phyloP scores from a whole-genome alignment of 2,113 vertebrate species.

The Rattus norvegicus region GRCr8 NC_086030.1:51129501-51130000 shows the following conservation, averaged over 20 bases:
- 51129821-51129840: constrained; percentile 45
- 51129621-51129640: not conserved
- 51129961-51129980: constrained; percentile 69
- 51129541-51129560: not conserved
- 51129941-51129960: constrained; percentile 76
- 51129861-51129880: constrained; percentile 42
- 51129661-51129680: not conserved
- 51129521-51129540: not conserved
- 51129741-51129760: not conserved
- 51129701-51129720: not conserved
- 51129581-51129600: constrained; percentile 4
- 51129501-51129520: not conserved
- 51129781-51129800: not conserved
- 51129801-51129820: constrained; percentile 10
- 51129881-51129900: constrained; percentile 22
- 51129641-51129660: constrained; percentile 13
- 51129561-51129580: not conserved
- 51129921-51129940: constrained; percentile 61
- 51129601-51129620: not conserved
- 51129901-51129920: constrained; percentile 13
- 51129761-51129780: not conserved
- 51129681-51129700: not conserved
- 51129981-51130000: constrained; percentile 55
- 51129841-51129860: constrained; percentile 35
- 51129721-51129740: not conserved